Evolutionary conservation across 2,888 invertebrate genomes (phyloP).

Genomic region (Blastobasis adustella): DNA sequence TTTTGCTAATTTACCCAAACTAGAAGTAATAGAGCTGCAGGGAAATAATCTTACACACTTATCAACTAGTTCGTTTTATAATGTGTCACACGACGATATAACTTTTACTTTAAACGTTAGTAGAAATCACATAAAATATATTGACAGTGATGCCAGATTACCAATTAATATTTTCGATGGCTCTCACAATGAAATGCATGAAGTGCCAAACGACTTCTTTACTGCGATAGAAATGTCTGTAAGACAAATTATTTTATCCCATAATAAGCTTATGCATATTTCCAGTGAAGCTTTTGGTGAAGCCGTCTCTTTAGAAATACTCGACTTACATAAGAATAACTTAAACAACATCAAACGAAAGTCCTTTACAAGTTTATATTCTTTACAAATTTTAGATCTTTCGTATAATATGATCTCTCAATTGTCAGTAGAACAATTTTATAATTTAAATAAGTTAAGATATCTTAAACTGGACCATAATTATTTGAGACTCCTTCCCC

Average conservation of each 20-base stretch:
- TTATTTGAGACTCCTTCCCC: conserved; percentile 81
- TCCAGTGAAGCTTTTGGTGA: conserved; percentile 85
- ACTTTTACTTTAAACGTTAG: conserved; percentile 86
- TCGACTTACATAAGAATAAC: conserved; percentile 84
- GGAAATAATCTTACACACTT: conserved; percentile 83
- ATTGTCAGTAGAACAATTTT: conserved; percentile 87
- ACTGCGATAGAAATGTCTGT: conserved; percentile 77
- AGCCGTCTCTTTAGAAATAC: conserved; percentile 79
- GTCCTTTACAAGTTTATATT: conserved; percentile 84
- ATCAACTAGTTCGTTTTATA: conserved; percentile 79
- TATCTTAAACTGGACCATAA: conserved; percentile 84
- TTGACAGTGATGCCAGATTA: conserved; percentile 67
- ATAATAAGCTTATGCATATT: conserved; percentile 82
- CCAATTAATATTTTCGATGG: conserved; percentile 82
- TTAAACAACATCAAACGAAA: conserved; percentile 82
- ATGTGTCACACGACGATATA: conserved; percentile 77
- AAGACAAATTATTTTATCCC: conserved; percentile 80
- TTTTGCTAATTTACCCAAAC: conserved; percentile 83
- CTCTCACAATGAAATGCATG: conserved; percentile 79
- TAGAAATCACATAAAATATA: conserved; percentile 75
- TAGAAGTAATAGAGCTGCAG: conserved; percentile 87
- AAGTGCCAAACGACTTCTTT: conserved; percentile 79
- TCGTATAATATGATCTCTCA: conserved; percentile 85
- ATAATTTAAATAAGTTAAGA: conserved; percentile 82
- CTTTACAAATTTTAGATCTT: conserved; percentile 85